These are phyloP conservation scores for Oreochromis tanganicae DNA, from an alignment of 2,113 vertebrate genomes.

Conservation along the genomic window DNA sequence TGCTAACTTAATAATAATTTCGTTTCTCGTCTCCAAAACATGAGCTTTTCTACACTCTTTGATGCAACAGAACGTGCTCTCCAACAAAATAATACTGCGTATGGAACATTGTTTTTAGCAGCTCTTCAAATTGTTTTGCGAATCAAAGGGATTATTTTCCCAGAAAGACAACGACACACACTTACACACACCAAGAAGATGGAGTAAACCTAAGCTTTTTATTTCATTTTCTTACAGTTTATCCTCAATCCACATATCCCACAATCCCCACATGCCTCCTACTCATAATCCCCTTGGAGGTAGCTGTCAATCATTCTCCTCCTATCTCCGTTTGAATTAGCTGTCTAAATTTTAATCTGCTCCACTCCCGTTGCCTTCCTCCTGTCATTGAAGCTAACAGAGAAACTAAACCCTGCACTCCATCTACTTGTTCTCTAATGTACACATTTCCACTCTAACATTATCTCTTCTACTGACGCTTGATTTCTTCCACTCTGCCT, in stretches of 20 bases:
- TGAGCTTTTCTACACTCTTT: not conserved
- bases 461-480: not conserved
- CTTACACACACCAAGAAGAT: not conserved
- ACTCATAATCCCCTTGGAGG: not conserved
- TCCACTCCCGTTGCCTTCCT: not conserved
- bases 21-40: not conserved
- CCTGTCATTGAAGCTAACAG: not conserved
- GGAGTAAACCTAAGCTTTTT: not conserved
- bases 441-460: not conserved
- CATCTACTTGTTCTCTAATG: not conserved
- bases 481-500: not conserved
- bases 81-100: not conserved
- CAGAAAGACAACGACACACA: not conserved
- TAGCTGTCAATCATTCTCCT: not conserved
- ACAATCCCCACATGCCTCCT: not conserved
- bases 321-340: not conserved
- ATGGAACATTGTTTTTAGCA: not conserved
- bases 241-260: constrained; percentile 3
- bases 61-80: not conserved
- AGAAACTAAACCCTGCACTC: not conserved
- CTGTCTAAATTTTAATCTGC: not conserved
- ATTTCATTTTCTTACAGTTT: constrained; percentile 9
- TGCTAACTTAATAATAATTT: not conserved
- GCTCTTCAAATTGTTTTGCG: not conserved
- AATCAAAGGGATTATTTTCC: not conserved